Evolutionary conservation across 2,888 invertebrate species (phyloP), one percentile per base, ranked within the genome.

Genomic region (Eupithecia exiguata): DNA sequence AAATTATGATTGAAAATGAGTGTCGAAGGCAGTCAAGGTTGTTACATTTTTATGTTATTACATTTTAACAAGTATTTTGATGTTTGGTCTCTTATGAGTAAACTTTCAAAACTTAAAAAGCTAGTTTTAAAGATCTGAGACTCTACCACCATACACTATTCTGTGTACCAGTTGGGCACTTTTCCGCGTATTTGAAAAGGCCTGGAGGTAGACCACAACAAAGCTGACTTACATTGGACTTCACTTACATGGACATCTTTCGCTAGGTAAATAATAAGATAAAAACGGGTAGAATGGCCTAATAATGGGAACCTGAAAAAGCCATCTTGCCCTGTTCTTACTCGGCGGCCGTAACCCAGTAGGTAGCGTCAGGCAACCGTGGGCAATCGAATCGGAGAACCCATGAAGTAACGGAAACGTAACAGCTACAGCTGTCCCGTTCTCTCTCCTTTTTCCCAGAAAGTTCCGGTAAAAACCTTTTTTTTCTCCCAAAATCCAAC

Each of bases 401-500:
- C 49, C 49, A 53, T 21, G 49, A 10, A 49, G 9, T 53, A 53
- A 65, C 38, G 35, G 1, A 62, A 62, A 9, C 35, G n/a, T 36
- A 65, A 38, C 10, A 38, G 5, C 10, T 53, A 21, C n/a, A 30
- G 46, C 62, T 53, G 36, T 75, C 65, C 70, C 71, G 70, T 63
- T 73, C 69, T 71, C 53, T 38, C 69, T 16, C 46, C 25, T 43
- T 77, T 72, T 78, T 74, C 68, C 70, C 75, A 75, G 61, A 63
- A 75, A 58, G n/a, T 16, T 49, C 61, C 40, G 49, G 43, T 67
- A 35, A 38, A 62, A 35, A 61, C 25, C n/a, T 68, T 71, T 76
- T 73, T 73, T 76, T 76, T 71, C 53, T 35, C 30, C 74, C 68
- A 49, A 75, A 77, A 68, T 78, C 78, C 80, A 65, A 69, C 74